A percentile compares a stretch with the other conserved stretches of the same genome.
These are phyloP conservation scores for Chrysodeixis includens DNA, from an alignment of 2,888 invertebrate species.

Conservation along the genomic window DNA sequence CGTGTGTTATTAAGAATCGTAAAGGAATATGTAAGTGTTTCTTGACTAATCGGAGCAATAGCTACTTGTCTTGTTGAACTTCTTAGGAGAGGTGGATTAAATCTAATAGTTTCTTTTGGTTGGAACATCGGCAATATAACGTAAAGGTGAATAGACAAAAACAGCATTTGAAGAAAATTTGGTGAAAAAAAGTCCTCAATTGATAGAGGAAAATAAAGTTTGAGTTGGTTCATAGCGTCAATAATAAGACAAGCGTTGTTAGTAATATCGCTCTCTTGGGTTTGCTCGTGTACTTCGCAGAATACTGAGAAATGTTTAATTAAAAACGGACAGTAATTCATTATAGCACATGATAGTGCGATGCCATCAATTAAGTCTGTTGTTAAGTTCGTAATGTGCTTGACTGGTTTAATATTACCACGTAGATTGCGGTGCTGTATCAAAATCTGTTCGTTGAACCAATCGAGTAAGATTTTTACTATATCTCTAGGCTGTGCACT, in stretches of 20 bases:
- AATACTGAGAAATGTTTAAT: slow-evolving; percentile 79
- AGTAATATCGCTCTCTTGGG: slow-evolving; percentile 76
- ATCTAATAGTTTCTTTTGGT: slow-evolving; percentile 79
- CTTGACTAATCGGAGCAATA: slow-evolving; percentile 80
- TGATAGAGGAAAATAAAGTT: slow-evolving; percentile 87
- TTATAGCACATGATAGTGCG: slow-evolving; percentile 87
- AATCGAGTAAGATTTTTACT: slow-evolving; percentile 75
- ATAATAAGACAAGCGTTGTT: slow-evolving; percentile 90
- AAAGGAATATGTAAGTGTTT: slow-evolving; percentile 75
- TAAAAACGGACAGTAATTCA: slow-evolving; percentile 89
- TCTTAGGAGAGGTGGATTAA: slow-evolving; percentile 83
- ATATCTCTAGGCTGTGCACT: slow-evolving; percentile 73
- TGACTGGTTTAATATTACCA: slow-evolving; percentile 65
- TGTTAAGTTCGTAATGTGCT: slow-evolving; percentile 82
- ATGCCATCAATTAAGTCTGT: slow-evolving; percentile 88
- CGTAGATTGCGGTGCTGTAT: slow-evolving; percentile 69
- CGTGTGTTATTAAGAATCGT: slow-evolving; percentile 74
- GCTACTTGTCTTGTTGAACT: slow-evolving; percentile 76
- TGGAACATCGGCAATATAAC: slow-evolving; percentile 87
- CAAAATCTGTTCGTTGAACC: slow-evolving; percentile 78
- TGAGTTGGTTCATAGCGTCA: slow-evolving; percentile 87
- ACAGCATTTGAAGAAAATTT: slow-evolving; percentile 89
- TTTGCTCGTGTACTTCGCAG: slow-evolving; percentile 78
- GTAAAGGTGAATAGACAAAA: slow-evolving; percentile 89
- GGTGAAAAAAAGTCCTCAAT: slow-evolving; percentile 87